phyloP scores from a whole-genome alignment of 2,797 vertebrate species.

The Zalophus californianus region DNA sequence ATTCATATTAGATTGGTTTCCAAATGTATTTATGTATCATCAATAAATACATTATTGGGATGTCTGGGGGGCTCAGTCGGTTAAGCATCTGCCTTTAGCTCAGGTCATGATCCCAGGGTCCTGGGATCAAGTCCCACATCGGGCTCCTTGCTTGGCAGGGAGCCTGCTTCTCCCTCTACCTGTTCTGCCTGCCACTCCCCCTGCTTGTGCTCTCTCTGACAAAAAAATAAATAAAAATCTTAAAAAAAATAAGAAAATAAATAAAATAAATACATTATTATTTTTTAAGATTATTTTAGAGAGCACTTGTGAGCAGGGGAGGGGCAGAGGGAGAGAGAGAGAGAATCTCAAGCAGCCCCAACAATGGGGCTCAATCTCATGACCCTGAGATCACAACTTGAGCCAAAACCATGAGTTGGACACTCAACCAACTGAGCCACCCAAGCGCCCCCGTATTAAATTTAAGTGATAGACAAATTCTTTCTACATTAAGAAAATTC shows the following conservation, averaged over 20 bases:
- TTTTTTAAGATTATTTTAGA: neutral
- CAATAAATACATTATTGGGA: neutral
- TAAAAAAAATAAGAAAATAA: too few species aligned
- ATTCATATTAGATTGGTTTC: neutral
- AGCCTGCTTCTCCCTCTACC: too few species aligned
- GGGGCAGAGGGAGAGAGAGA: neutral
- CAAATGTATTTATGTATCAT: neutral
- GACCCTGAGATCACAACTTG: neutral
- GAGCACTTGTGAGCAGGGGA: neutral
- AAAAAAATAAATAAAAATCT: too few species aligned
- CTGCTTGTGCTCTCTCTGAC: too few species aligned
- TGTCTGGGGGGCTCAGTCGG: too few species aligned
- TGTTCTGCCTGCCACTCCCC: too few species aligned
- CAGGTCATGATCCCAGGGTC: too few species aligned
- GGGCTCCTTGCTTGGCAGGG: too few species aligned
- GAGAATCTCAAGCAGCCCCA: neutral
- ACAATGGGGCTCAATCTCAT: neutral
- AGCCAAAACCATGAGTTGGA: neutral
- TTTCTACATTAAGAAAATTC: slow-evolving; percentile 36
- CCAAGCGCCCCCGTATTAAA: neutral
- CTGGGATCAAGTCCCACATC: too few species aligned
- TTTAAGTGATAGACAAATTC: slow-evolving; percentile 39
- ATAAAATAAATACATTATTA: neutral
- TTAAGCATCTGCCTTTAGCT: too few species aligned
- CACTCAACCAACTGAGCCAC: neutral